Base-by-base conservation (phyloP, 1,140 invertebrate genomes). In the Ectropis grisescens region DNA sequence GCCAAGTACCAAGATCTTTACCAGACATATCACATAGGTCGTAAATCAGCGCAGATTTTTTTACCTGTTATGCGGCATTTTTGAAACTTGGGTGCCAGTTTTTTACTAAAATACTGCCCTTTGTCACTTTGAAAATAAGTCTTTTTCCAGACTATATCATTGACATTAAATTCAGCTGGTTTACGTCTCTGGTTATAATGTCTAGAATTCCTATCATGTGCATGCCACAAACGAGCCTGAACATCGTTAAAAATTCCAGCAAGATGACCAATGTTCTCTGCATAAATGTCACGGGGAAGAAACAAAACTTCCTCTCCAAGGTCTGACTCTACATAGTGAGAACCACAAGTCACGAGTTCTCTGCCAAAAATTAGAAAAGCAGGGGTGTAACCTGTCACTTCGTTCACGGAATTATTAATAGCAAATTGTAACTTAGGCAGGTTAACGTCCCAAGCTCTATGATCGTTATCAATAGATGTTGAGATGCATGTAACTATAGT, bases 401-500 rank as follows among this genome's bases (percentile, higher is more conserved):
- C 34, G 25, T 37, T 43, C 1, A 37, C 34, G 4, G 41, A 43
- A 11, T 15, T 37, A 15, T 43, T 43, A 4, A 45, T 35, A 3
- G 34, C 42, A 25, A 39, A 39, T 14, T 35, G 33, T 0, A 45
- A 29, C 11, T 39, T 25, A 11, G 42, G 33, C 1, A 45, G 8
- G 8, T 32, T 24, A 1, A 30, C 11, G 24, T 37, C 43, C 43
- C 43, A 47, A 8, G 12, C 16, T 9, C 42, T 11, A 16, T 45
- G 42, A n/a, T 40, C 32, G 10, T 36, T 13, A 2, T 37, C 24
- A 4, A 42, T 13, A 14, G 40, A 44, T 0, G 32, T 37, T 1
- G 40, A 43, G 2, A 47, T 2, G 14, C 11, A 15, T 0, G 37
- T 47, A 2, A 52, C 43, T 10, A 47, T 47, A 0, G 44, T 53